Evolutionary conservation across 2,888 invertebrate species (phyloP).

Genomic region (Ariolimax columbianus): DNA sequence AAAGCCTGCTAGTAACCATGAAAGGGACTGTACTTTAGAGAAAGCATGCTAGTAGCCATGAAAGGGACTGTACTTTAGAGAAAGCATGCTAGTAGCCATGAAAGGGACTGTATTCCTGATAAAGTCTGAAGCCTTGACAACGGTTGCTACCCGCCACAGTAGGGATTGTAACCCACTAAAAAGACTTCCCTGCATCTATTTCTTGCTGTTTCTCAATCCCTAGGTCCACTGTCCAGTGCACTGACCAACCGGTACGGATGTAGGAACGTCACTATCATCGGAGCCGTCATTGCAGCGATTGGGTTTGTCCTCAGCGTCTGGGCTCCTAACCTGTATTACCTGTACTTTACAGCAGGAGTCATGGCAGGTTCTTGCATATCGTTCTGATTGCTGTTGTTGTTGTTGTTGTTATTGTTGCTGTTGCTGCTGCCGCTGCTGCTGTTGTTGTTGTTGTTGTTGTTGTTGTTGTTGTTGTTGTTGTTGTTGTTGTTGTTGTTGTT

Average conservation of each 20-base stretch:
- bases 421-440: background rate
- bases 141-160: no score
- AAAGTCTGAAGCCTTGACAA: no score
- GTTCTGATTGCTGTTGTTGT: background rate
- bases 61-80: no score
- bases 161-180: no score
- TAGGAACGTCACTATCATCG: conserved; percentile 91
- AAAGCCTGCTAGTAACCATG: no score
- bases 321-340: conserved; percentile 88
- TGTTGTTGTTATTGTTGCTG: background rate
- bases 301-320: conserved; percentile 90
- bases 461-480: background rate
- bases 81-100: no score
- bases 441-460: background rate
- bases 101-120: no score
- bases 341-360: conserved; percentile 95
- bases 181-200: no score
- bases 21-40: no score
- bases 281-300: conserved; percentile 85
- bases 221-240: conserved; percentile 96
- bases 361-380: conserved; percentile 83
- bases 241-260: conserved; percentile 97
- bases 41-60: no score
- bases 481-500: background rate
- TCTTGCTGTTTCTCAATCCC: background rate